These are phyloP conservation scores for Allophyes oxyacanthae DNA, from an alignment of 2,888 invertebrate genomes.

Conservation along the genomic window DNA sequence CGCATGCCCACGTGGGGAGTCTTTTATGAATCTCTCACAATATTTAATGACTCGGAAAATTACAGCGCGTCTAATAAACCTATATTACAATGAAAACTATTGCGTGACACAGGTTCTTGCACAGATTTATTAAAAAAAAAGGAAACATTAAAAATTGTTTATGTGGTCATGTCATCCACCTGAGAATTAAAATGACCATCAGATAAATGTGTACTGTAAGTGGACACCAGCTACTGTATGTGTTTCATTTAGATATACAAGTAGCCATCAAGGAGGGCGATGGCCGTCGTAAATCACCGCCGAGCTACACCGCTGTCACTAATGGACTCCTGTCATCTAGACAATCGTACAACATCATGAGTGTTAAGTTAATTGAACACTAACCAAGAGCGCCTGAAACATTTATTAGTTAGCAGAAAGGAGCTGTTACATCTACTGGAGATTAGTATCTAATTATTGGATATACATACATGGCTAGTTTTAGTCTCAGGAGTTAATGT, in stretches of 20 bases:
- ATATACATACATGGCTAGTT: too few species aligned
- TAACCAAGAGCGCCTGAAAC: conserved; percentile 34
- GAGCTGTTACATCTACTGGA: conserved; percentile 34
- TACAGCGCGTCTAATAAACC: conserved; percentile 70
- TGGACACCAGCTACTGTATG: conserved; percentile 55
- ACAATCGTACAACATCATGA: conserved; percentile 47
- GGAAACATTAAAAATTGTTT: conserved; percentile 10
- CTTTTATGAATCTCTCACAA: conserved; percentile 77
- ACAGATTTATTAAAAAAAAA: conserved; percentile 18
- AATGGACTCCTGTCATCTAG: conserved; percentile 62
- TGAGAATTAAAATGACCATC: conserved; percentile 60
- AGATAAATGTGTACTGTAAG: conserved; percentile 60
- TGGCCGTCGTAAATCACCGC: conserved; percentile 66
- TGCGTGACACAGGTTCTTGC: conserved; percentile 58
- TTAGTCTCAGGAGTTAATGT: too few species aligned
- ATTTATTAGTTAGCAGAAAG: conserved; percentile 42
- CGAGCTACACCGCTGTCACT: conserved; percentile 62
- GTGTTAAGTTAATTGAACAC: conserved; percentile 59
- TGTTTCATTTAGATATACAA: conserved; percentile 69
- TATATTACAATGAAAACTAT: conserved; percentile 67
- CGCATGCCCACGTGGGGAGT: conserved; percentile 80
- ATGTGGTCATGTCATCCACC: conserved; percentile 49
- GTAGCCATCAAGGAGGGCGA: conserved; percentile 62
- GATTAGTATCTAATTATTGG: conserved; percentile 34
- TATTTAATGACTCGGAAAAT: conserved; percentile 85